phyloP scores from a whole-genome alignment of 1,140 invertebrate species.

The Phortica variegata region DNA sequence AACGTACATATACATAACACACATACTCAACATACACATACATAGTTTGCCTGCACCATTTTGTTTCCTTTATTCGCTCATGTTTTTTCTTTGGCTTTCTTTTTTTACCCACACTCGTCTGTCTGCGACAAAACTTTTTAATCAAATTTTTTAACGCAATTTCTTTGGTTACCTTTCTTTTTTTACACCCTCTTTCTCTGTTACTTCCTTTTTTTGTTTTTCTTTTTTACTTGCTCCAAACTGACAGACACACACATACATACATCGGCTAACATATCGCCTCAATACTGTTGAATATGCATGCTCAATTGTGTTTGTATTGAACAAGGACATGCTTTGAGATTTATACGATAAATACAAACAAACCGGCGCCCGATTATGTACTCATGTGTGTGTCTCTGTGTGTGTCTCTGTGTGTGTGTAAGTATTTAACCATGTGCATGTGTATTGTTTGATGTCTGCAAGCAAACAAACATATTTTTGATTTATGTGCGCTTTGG shows the following conservation, averaged over 20 bases:
- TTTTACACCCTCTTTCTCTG: background rate
- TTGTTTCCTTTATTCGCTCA: no score
- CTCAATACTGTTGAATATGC: conserved; percentile 42
- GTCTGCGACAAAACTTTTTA: conserved; percentile 49
- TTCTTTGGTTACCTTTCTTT: conserved; percentile 36
- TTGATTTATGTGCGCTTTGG: conserved; percentile 53
- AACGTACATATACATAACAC: background rate
- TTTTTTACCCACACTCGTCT: no score
- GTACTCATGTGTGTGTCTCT: conserved; percentile 2
- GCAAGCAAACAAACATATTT: conserved; percentile 39
- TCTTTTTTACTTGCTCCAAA: no score
- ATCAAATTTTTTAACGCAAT: conserved; percentile 50
- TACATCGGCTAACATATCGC: conserved; percentile 1
- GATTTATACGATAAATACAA: conserved; percentile 50
- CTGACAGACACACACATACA: no score
- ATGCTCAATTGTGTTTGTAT: conserved; percentile 55
- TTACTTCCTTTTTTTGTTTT: no score
- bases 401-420: conserved; percentile 4
- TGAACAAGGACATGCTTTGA: conserved; percentile 54
- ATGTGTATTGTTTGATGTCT: conserved; percentile 12
- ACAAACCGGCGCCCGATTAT: conserved; percentile 16
- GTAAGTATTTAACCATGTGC: conserved; percentile 21
- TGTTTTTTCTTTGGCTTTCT: no score
- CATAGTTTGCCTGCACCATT: no score
- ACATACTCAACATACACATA: conserved; percentile 13